phyloP scores from a whole-genome alignment of 2,797 vertebrate species.

The Choloepus didactylus region DNA sequence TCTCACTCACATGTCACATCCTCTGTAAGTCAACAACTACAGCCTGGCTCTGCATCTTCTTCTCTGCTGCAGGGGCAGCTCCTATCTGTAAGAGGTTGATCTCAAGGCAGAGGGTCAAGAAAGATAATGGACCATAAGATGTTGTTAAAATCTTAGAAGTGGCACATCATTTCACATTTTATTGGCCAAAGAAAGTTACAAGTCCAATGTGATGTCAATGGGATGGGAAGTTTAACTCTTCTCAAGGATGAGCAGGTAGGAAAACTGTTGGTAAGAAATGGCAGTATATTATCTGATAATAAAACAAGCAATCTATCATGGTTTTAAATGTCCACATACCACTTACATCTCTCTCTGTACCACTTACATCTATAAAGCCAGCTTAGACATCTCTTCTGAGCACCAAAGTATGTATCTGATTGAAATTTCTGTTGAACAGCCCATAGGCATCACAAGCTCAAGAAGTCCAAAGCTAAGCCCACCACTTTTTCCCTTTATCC shows the following conservation, averaged over 20 bases:
- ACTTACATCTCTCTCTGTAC: background rate
- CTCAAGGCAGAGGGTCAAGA: background rate
- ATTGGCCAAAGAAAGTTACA: background rate
- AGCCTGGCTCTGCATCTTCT: background rate
- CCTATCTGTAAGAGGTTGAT: background rate
- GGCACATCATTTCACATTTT: background rate
- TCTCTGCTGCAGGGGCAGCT: background rate
- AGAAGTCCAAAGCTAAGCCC: slow-evolving; percentile 25
- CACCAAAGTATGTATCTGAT: background rate
- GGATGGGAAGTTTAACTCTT: background rate
- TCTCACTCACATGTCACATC: background rate
- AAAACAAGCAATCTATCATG: background rate
- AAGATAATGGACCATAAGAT: background rate
- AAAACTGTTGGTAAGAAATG: background rate
- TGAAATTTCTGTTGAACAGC: slow-evolving; percentile 5
- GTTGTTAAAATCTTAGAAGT: background rate
- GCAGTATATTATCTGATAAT: background rate
- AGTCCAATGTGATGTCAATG: background rate
- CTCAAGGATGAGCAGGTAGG: background rate
- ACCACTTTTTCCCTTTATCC: background rate
- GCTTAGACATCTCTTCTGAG: background rate
- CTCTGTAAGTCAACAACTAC: background rate
- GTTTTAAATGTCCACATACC: background rate
- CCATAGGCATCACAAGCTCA: background rate
- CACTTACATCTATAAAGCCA: slow-evolving; percentile 3